These are phyloP conservation scores for Marmota flaviventris DNA, from an alignment of 2,113 vertebrate species.

Conservation along the genomic window DNA sequence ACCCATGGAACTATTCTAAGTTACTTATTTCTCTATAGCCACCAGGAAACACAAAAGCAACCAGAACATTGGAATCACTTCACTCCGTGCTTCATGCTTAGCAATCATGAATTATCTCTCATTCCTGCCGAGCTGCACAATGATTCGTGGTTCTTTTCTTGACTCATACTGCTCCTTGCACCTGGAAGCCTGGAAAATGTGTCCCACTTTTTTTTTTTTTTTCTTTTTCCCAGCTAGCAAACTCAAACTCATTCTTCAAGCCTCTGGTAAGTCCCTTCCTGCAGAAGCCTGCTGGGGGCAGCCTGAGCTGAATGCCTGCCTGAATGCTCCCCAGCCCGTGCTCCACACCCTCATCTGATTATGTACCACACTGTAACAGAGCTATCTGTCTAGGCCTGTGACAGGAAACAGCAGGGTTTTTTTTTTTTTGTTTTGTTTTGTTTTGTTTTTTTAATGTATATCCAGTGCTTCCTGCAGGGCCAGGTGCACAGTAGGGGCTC, in stretches of 20 bases:
- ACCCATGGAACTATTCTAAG: neutral
- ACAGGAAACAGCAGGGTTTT: neutral
- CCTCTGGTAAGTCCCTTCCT: neutral
- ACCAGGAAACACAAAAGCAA: neutral
- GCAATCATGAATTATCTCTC: neutral
- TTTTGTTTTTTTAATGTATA: too few species aligned
- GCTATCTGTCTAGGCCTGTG: neutral
- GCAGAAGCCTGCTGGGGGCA: neutral
- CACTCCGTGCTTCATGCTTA: neutral
- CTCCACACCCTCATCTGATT: too few species aligned
- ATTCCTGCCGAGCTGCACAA: too few species aligned
- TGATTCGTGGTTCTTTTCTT: neutral
- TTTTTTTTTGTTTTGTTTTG: neutral
- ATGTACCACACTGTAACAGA: rapidly evolving
- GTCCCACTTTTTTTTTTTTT: neutral
- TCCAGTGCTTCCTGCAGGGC: neutral
- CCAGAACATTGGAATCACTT: neutral
- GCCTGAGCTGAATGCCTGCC: rapidly evolving
- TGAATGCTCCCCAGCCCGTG: too few species aligned
- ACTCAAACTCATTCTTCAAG: neutral
- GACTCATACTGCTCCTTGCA: neutral
- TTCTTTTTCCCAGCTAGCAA: neutral
- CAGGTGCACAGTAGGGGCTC: neutral
- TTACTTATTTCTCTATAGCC: neutral
- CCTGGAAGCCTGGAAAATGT: neutral